Conservation (phyloP, 2,797 vertebrate genomes). For the Crenichthys baileyi region DNA sequence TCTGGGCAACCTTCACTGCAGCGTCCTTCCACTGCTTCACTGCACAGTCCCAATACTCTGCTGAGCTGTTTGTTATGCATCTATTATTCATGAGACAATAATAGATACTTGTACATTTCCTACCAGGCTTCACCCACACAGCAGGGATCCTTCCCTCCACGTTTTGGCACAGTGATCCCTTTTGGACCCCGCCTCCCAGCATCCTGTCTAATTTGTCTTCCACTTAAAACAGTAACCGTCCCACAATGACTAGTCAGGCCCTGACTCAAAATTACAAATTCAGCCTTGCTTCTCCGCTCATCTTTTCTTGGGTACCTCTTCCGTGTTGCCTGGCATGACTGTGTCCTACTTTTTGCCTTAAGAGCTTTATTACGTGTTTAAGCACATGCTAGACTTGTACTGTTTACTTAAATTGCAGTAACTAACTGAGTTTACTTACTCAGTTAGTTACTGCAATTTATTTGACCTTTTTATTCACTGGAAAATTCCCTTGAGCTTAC, state of each 20-base stretch:
- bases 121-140: slow-evolving; percentile 53
- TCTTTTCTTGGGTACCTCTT: slow-evolving; percentile 11
- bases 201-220: slow-evolving; percentile 64
- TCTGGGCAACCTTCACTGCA: slow-evolving; percentile 45
- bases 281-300: slow-evolving; percentile 19
- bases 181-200: slow-evolving; percentile 19
- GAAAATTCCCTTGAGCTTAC: background rate
- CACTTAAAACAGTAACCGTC: slow-evolving; percentile 55
- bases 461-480: background rate
- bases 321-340: slow-evolving; percentile 23
- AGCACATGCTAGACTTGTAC: slow-evolving; percentile 24
- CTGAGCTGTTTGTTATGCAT: slow-evolving; percentile 69
- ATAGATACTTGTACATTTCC: slow-evolving; percentile 63
- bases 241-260: slow-evolving; percentile 42
- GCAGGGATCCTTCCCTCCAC: slow-evolving; percentile 40
- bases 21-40: slow-evolving; percentile 15
- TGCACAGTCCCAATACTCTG: slow-evolving; percentile 55
- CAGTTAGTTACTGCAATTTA: too few relatives aligned
- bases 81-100: slow-evolving; percentile 73
- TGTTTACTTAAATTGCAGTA: slow-evolving; percentile 10
- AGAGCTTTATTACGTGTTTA: slow-evolving; percentile 54
- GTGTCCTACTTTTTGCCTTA: slow-evolving; percentile 62
- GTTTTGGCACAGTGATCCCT: slow-evolving; percentile 47
- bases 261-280: slow-evolving; percentile 33
- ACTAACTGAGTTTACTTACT: background rate